A percentile compares a stretch with the other conserved stretches of the same genome.
phyloP scores from a whole-genome alignment of 2,797 vertebrate genomes.

The Fratercula arctica region DNA sequence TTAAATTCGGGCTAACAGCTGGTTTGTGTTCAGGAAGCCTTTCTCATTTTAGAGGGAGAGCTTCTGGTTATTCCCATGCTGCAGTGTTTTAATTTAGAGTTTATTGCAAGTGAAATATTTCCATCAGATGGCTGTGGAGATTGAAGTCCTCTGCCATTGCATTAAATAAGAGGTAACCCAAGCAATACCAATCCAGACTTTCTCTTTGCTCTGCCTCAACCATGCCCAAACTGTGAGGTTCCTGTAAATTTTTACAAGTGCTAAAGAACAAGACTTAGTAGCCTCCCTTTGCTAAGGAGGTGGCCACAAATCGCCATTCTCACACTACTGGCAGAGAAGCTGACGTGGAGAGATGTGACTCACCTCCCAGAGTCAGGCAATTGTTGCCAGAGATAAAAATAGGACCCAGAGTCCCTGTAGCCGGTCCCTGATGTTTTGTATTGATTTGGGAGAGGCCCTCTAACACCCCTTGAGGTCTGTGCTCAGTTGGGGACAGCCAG shows the following conservation, averaged over 20 bases:
- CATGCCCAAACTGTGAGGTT: neutral
- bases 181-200: neutral
- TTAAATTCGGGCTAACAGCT: neutral
- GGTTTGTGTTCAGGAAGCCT: neutral
- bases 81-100: slow-evolving; percentile 7
- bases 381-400: neutral
- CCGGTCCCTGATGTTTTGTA: neutral
- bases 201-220: neutral
- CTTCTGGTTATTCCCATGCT: slow-evolving; percentile 3
- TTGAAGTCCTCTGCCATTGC: neutral
- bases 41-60: neutral
- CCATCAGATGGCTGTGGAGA: neutral
- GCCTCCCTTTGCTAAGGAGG: neutral
- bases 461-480: neutral
- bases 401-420: neutral
- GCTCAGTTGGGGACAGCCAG: neutral
- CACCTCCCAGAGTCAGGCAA: fast-evolving
- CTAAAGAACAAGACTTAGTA: neutral
- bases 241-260: neutral
- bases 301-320: neutral
- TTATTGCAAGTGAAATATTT: neutral
- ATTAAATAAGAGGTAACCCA: neutral
- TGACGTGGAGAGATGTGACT: neutral
- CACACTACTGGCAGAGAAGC: neutral
- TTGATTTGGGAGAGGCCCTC: neutral